Conservation (phyloP, 2,113 vertebrate species). For the Chaetodon auriga region DNA sequence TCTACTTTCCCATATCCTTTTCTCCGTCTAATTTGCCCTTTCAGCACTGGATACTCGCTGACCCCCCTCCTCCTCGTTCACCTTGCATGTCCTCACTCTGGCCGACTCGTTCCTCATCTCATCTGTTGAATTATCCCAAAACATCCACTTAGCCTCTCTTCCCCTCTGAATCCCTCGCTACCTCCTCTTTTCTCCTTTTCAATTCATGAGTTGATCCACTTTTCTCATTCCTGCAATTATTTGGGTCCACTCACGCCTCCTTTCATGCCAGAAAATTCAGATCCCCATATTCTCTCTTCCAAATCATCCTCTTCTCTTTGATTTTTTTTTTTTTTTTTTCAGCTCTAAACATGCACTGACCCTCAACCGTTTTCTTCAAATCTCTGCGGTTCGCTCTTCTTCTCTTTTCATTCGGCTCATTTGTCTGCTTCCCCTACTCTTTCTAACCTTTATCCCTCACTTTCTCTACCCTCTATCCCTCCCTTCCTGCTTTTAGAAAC, state of each 20-base stretch:
- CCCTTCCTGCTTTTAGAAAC: conserved; percentile 25
- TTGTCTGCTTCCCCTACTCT: not conserved
- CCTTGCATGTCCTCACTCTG: conserved; percentile 23
- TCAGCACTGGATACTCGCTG: conserved; percentile 20
- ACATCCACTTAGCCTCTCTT: conserved; percentile 58
- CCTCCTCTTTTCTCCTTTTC: conserved; percentile 36
- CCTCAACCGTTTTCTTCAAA: conserved; percentile 2
- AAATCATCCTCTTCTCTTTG: conserved; percentile 1
- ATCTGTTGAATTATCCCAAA: conserved; percentile 61
- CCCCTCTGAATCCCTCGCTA: conserved; percentile 20
- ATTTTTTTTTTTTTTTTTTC: not conserved
- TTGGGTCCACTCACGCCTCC: conserved; percentile 37
- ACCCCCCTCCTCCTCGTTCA: not conserved
- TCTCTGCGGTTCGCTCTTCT: not conserved
- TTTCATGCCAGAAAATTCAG: conserved; percentile 16
- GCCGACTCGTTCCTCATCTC: conserved; percentile 25
- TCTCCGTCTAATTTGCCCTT: conserved; percentile 49
- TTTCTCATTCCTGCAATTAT: conserved; percentile 52
- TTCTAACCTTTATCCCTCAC: not conserved
- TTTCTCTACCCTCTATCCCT: not conserved
- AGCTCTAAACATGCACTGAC: not conserved
- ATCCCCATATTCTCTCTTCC: not conserved
- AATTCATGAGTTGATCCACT: conserved; percentile 40
- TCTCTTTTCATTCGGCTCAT: conserved; percentile 5
- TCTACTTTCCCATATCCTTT: conserved; percentile 43